Percentiles rank a stretch among this genome's conserved stretches.
phyloP scores from a whole-genome alignment of 1,140 invertebrate species.

The Apis cerana region DNA sequence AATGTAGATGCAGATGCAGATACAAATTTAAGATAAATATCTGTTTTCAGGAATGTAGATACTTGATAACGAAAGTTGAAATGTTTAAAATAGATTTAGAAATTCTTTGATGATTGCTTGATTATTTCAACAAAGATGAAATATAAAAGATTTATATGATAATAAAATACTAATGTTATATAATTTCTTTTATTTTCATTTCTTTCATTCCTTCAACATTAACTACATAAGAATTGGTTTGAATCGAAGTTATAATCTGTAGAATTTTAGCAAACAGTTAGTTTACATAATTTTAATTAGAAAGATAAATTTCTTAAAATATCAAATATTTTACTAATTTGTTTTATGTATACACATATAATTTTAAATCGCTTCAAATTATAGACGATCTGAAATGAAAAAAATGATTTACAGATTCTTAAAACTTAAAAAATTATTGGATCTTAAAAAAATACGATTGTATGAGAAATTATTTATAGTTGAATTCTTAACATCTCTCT shows the following conservation, averaged over 20 bases:
- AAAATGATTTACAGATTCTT: too few relatives aligned
- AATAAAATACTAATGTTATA: too few relatives aligned
- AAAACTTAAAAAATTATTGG: too few relatives aligned
- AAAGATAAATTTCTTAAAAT: neutral
- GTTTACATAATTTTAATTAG: neutral
- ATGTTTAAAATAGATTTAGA: neutral
- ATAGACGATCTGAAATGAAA: neutral
- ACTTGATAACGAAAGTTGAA: neutral
- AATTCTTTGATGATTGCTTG: neutral
- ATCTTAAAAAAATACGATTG: too few relatives aligned
- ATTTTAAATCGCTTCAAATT: neutral
- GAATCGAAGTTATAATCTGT: too few relatives aligned
- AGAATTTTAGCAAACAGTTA: too few relatives aligned
- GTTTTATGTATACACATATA: too few relatives aligned
- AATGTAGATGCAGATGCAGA: neutral
- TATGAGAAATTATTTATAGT: too few relatives aligned
- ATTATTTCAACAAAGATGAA: neutral
- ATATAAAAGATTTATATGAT: too few relatives aligned
- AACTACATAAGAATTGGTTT: fast-evolving
- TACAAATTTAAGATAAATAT: neutral
- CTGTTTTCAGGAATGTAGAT: neutral
- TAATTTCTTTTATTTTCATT: too few relatives aligned
- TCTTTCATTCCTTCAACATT: neutral
- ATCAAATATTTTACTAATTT: neutral
- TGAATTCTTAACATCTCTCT: too few relatives aligned